Percentiles rank a stretch among this genome's conserved stretches.
phyloP scores from a whole-genome alignment of 1,140 invertebrate genomes.

The Limonius californicus region DNA sequence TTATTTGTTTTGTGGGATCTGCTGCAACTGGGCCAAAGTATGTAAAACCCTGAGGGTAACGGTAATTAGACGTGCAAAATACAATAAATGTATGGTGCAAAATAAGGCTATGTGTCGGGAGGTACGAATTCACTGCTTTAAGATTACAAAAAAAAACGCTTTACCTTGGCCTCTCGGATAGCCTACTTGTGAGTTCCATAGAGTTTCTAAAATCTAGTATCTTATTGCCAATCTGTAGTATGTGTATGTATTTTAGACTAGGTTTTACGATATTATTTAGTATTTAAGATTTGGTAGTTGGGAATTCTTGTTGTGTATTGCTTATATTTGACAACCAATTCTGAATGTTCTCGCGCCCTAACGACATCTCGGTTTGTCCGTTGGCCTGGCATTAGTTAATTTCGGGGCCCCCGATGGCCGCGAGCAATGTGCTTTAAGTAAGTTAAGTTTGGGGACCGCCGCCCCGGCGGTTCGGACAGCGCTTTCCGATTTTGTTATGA shows the following conservation, averaged over 20 bases:
- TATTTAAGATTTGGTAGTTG: slow-evolving; percentile 45
- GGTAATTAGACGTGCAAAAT: slow-evolving; percentile 8
- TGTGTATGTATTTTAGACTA: slow-evolving; percentile 32
- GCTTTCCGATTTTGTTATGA: too few species aligned
- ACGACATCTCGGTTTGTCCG: neutral
- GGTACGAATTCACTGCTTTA: slow-evolving; percentile 40
- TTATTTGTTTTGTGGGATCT: too few species aligned
- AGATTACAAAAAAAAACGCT: slow-evolving; percentile 38
- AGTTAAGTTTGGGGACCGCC: too few species aligned
- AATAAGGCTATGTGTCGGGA: slow-evolving; percentile 33
- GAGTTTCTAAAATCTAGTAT: slow-evolving; percentile 42
- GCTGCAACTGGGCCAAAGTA: neutral
- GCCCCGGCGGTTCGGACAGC: too few species aligned
- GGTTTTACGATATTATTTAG: slow-evolving; percentile 45
- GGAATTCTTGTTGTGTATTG: slow-evolving; percentile 45
- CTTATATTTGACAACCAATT: slow-evolving; percentile 39
- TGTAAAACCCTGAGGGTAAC: neutral
- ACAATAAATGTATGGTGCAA: slow-evolving; percentile 37
- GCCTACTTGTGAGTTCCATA: slow-evolving; percentile 44
- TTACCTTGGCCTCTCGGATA: slow-evolving; percentile 39
- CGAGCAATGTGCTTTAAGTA: neutral
- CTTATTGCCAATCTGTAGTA: slow-evolving; percentile 46
- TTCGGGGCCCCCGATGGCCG: too few species aligned
- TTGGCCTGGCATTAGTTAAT: slow-evolving; percentile 2
- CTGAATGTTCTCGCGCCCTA: slow-evolving; percentile 34